Conservation (phyloP, 2,797 vertebrate species). For the Octomys mimax region DNA sequence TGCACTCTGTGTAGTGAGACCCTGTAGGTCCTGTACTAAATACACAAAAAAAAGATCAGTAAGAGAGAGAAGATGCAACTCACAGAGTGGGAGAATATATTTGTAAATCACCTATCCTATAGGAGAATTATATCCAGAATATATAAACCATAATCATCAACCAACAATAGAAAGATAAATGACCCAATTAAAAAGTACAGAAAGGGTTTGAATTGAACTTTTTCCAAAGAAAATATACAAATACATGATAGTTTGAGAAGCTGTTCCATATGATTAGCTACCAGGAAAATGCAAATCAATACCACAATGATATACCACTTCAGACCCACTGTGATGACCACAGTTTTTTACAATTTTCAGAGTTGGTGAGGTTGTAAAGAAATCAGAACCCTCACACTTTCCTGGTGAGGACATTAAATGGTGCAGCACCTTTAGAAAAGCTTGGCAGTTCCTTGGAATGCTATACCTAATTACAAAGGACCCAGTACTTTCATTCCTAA, state of each 20-base stretch:
- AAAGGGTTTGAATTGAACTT: neutral
- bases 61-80: neutral
- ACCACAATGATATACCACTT: neutral
- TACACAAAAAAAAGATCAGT: neutral
- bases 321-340: neutral
- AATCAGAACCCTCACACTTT: neutral
- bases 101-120: neutral
- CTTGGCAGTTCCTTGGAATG: conserved; percentile 1
- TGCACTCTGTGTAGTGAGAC: too few species aligned
- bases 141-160: conserved; percentile 37
- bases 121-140: neutral
- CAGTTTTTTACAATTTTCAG: neutral
- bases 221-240: neutral
- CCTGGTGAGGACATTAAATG: conserved; percentile 23
- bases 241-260: neutral
- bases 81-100: conserved; percentile 34
- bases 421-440: neutral
- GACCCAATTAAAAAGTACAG: conserved; percentile 34
- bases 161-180: conserved; percentile 34
- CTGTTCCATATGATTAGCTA: neutral
- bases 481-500: neutral
- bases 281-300: neutral
- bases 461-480: conserved; percentile 3
- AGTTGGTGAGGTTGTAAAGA: conserved; percentile 9
- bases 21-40: too few species aligned